These are phyloP conservation scores for Podarcis raffonei DNA, from an alignment of 2,113 vertebrate genomes.

Conservation along the genomic window DNA sequence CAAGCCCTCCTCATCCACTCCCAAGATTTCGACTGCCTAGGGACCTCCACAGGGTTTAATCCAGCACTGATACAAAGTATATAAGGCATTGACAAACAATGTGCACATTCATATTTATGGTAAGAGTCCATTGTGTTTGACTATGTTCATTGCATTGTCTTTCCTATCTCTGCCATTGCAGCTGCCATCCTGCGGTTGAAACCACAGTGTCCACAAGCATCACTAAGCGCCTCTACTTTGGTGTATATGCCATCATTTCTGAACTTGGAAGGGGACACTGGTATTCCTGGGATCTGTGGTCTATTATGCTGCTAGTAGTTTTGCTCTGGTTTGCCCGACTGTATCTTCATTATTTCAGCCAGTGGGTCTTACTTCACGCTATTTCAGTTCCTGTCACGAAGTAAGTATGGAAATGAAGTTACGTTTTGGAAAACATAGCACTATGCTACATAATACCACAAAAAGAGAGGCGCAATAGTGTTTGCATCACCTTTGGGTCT, in stretches of 20 bases:
- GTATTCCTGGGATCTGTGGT: slow-evolving; percentile 79
- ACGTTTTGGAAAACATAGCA: not conserved
- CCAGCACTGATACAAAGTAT: not conserved
- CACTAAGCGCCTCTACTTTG: slow-evolving; percentile 68
- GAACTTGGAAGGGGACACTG: slow-evolving; percentile 79
- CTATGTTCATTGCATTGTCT: accelerated
- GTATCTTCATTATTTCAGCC: slow-evolving; percentile 92
- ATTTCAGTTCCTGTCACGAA: slow-evolving; percentile 89
- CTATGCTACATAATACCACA: not conserved
- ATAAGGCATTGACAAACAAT: not conserved
- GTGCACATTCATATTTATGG: not conserved
- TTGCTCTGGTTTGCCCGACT: slow-evolving; percentile 91
- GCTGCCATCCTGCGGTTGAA: slow-evolving; percentile 39
- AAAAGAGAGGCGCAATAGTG: not conserved
- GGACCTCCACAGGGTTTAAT: too few relatives aligned
- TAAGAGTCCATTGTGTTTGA: not conserved
- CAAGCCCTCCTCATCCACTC: too few relatives aligned
- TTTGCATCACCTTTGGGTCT: not conserved
- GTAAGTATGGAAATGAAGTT: slow-evolving; percentile 75
- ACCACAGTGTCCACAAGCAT: slow-evolving; percentile 23
- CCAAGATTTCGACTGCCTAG: too few relatives aligned
- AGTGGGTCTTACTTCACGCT: slow-evolving; percentile 90
- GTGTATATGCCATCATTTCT: slow-evolving; percentile 68
- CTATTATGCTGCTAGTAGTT: slow-evolving; percentile 77
- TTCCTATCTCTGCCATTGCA: slow-evolving; percentile 44